Base-by-base conservation (phyloP, 2,113 vertebrate species). In the Benitochromis conjunctus region DNA sequence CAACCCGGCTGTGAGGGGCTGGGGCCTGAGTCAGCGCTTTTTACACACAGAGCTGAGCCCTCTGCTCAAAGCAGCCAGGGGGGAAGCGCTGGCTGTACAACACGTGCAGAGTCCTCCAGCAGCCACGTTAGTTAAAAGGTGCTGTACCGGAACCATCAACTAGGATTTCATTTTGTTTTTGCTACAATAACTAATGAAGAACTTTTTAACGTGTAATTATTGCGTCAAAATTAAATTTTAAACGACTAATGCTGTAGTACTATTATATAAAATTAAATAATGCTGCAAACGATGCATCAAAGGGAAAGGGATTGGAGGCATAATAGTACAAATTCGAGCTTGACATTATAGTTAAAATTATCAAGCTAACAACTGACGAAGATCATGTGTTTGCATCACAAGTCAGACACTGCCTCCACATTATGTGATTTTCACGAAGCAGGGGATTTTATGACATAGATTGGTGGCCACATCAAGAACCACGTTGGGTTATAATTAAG, bases 21-120 rank as follows among this genome's bases (percentile, higher is more conserved):
- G 90, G 77, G 85, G 89, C 81, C 95, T 96, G 94, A 96, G 94
- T 96, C 96, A 96, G 95, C 96, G 18, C 43, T 95, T 93, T 92
- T 62, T 24, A 21, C 86, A 78, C 86, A 89, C 91, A 90, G 89
- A 88, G 83, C 81, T 86, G 89, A 92, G 90, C 86, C 86, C 81
- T 46, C 78, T 77, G 81, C 90, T 91, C 87, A 91, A 89, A 90
- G 71, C 83, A 85, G 77, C 60, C 14, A 62, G 83, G 81, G 82
- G 82, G 81, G 91, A 85, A 86, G 88, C 78, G 53, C 83, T 21
- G 89, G 87, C 91, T 84, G 9, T n/a, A 92, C 83, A 80, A 89
- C 81, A 82, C 19, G 13, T 13, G 57, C 71, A 77, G 74, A 91
- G 81, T 77, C 91, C 92, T 6, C 88, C 90, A 88, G 71, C 77